Conservation (phyloP, 2,797 vertebrate species). For the Chaunax sp. region DNA sequence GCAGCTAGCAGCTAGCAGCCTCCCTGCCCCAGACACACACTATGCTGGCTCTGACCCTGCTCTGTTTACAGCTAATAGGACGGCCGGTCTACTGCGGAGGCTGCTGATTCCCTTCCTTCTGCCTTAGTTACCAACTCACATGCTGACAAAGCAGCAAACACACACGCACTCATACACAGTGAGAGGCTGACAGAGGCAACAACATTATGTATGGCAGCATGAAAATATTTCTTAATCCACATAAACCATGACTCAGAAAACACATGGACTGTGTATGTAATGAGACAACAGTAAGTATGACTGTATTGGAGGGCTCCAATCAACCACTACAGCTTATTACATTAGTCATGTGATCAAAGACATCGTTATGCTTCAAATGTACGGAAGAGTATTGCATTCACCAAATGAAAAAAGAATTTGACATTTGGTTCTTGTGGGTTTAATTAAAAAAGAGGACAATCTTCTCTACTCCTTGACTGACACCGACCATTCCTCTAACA, state of each 20-base stretch:
- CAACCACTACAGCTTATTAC: neutral
- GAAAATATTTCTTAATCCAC: neutral
- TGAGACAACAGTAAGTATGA: neutral
- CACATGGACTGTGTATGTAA: too few relatives aligned
- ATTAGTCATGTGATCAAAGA: neutral
- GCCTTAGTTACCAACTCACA: neutral
- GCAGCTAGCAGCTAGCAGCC: conserved; percentile 37
- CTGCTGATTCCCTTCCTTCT: conserved; percentile 1
- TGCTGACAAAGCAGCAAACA: conserved; percentile 12
- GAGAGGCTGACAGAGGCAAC: conserved; percentile 15
- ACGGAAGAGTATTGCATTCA: neutral
- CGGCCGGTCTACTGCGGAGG: neutral
- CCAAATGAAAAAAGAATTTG: neutral
- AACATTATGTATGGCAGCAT: too few relatives aligned
- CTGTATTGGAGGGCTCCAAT: neutral
- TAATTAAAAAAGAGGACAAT: too few relatives aligned
- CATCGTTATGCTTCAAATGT: neutral
- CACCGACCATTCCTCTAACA: too few relatives aligned
- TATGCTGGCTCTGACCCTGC: conserved; percentile 11
- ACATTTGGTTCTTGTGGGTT: too few relatives aligned
- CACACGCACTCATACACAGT: neutral
- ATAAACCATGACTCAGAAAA: too few relatives aligned
- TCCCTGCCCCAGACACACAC: conserved; percentile 30
- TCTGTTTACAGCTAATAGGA: conserved; percentile 2
- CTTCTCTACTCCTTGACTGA: too few relatives aligned